Percentiles rank a stretch among this genome's conserved stretches.
phyloP scores from a whole-genome alignment of 2,113 vertebrate genomes.

The Triplophysa dalaica region DNA sequence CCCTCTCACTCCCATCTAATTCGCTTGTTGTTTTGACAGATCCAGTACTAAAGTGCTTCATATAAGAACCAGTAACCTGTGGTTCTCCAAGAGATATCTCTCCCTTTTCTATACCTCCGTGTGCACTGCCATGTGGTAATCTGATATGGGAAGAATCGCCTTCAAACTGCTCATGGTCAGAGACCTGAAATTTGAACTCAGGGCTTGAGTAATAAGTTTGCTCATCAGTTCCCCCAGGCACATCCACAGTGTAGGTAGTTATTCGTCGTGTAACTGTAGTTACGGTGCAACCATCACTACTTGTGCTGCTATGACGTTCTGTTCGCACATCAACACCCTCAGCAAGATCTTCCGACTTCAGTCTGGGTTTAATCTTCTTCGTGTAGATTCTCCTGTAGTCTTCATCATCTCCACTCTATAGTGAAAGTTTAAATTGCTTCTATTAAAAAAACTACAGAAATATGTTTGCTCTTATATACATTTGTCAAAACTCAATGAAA shows the following conservation, averaged over 20 bases:
- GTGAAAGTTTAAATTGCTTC: neutral
- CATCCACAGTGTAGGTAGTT: constrained; percentile 92
- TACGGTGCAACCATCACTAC: constrained; percentile 78
- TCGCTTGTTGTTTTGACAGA: constrained; percentile 62
- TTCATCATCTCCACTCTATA: constrained; percentile 90
- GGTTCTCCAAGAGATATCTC: constrained; percentile 64
- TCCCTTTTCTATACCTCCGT: constrained; percentile 64
- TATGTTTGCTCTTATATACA: neutral
- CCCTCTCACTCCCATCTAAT: constrained; percentile 59
- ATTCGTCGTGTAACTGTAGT: constrained; percentile 89
- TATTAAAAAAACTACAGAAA: constrained; percentile 21
- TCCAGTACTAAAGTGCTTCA: constrained; percentile 62
- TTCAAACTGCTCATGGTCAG: constrained; percentile 69
- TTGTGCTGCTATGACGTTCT: constrained; percentile 88
- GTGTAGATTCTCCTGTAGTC: constrained; percentile 90
- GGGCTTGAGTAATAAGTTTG: constrained; percentile 77
- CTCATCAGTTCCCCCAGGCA: constrained; percentile 74
- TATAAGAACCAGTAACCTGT: constrained; percentile 58
- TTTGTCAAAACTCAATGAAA: neutral
- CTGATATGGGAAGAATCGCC: constrained; percentile 64
- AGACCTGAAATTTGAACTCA: constrained; percentile 75
- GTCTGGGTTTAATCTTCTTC: constrained; percentile 92
- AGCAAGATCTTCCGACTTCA: constrained; percentile 82
- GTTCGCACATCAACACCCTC: constrained; percentile 80
- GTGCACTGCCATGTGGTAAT: constrained; percentile 63